These are phyloP conservation scores for Drosophila bocki DNA, from an alignment of 1,140 invertebrate genomes.

Conservation along the genomic window DNA sequence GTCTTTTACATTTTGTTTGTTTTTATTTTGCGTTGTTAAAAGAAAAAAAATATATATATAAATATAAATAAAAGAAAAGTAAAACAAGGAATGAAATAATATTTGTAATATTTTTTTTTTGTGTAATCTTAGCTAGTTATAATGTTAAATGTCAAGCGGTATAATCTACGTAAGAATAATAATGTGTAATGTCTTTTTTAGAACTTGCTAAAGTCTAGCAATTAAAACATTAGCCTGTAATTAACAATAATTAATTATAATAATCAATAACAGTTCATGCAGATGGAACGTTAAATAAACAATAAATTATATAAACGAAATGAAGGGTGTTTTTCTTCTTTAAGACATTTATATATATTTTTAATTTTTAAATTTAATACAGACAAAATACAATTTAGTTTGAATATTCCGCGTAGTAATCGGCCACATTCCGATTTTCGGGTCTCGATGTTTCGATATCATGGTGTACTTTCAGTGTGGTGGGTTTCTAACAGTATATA, in stretches of 20 bases:
- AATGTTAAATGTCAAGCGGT: conserved; percentile 40
- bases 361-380: not conserved
- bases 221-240: conserved; percentile 67
- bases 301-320: conserved; percentile 40
- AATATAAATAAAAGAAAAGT: conserved; percentile 5
- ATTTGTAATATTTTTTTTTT: conserved; percentile 12
- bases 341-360: too few species aligned
- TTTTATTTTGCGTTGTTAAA: conserved; percentile 38
- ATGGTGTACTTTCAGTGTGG: not conserved
- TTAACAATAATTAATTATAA: conserved; percentile 70
- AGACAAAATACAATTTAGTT: not conserved
- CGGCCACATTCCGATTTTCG: not conserved
- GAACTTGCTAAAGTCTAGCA: conserved; percentile 58
- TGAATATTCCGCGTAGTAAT: not conserved
- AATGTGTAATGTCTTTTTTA: conserved; percentile 65
- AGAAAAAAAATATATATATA: conserved; percentile 1
- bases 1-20: conserved; percentile 13
- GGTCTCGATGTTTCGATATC: not conserved
- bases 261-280: conserved; percentile 34
- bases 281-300: conserved; percentile 43
- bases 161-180: conserved; percentile 44
- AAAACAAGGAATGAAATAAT: conserved; percentile 14
- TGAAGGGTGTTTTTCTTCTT: not conserved
- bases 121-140: conserved; percentile 28
- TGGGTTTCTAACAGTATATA: not conserved